phyloP scores from a whole-genome alignment of 2,797 vertebrate species.

The Gambelia wislizenii region DNA sequence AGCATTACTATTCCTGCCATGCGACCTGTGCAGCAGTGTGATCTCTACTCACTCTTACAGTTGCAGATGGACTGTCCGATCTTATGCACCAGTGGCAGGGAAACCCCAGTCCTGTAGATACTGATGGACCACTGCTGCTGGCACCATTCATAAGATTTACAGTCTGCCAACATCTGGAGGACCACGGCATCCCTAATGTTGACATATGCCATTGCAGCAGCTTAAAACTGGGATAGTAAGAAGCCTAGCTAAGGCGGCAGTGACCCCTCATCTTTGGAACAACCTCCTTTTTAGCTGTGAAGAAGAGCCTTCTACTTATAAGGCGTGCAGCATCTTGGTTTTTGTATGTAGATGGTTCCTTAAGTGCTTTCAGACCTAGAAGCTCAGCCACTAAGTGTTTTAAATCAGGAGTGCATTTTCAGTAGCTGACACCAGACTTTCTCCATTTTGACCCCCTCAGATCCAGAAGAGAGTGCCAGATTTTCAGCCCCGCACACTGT shows the following conservation, averaged over 20 bases:
- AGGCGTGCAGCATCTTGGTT: neutral
- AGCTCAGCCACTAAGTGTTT: neutral
- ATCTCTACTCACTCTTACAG: neutral
- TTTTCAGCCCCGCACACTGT: conserved; percentile 85
- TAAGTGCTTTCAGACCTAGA: neutral
- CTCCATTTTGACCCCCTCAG: conserved; percentile 66
- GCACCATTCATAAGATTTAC: too few species aligned
- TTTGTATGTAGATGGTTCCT: neutral
- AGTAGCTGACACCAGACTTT: accelerated
- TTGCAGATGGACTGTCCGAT: too few species aligned
- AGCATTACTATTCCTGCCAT: neutral
- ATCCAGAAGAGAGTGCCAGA: conserved; percentile 83
- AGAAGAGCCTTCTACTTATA: neutral
- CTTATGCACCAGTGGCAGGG: neutral
- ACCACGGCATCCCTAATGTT: too few species aligned
- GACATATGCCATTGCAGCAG: neutral
- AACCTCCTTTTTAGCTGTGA: neutral
- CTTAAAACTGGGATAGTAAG: neutral
- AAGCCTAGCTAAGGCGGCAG: neutral
- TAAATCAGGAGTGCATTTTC: neutral
- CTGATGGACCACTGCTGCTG: too few species aligned
- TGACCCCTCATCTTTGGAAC: neutral
- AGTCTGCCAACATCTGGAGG: too few species aligned
- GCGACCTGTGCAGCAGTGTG: neutral
- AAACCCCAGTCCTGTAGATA: neutral